Percentiles rank a stretch among this genome's conserved stretches.
These are phyloP conservation scores for Byasa hedistus DNA, from an alignment of 2,888 invertebrate species.

Conservation along the genomic window DNA sequence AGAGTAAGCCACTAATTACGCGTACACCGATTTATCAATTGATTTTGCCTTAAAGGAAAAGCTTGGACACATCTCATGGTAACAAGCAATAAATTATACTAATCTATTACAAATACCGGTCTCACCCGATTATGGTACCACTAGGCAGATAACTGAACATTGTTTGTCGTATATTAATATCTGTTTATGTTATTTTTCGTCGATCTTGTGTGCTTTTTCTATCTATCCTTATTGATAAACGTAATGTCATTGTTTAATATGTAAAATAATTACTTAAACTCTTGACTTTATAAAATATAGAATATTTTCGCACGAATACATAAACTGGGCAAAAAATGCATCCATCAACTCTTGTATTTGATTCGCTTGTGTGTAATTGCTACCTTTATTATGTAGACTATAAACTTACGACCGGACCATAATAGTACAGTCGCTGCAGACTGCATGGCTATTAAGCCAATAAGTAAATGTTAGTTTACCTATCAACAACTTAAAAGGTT, in stretches of 20 bases:
- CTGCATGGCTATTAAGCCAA: constrained; percentile 37
- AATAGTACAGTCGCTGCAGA: constrained; percentile 40
- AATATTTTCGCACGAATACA: too few relatives aligned
- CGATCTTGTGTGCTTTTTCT: too few relatives aligned
- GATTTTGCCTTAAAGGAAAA: constrained; percentile 11
- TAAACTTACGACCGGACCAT: constrained; percentile 32
- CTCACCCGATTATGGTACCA: not conserved
- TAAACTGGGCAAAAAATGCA: constrained; percentile 13
- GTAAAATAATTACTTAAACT: too few relatives aligned
- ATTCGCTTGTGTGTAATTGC: constrained; percentile 27
- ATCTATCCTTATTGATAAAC: too few relatives aligned
- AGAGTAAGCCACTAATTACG: constrained; percentile 1
- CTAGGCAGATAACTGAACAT: not conserved
- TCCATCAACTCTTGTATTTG: constrained; percentile 27
- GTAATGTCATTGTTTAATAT: too few relatives aligned
- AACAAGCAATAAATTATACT: not conserved
- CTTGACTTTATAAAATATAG: too few relatives aligned
- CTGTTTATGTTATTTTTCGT: too few relatives aligned
- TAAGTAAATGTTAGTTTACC: constrained; percentile 2
- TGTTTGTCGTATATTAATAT: too few relatives aligned
- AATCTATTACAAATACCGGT: not conserved
- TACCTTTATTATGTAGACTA: not conserved
- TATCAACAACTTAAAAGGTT: constrained; percentile 7
- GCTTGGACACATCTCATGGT: not conserved
- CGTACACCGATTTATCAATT: not conserved